These are phyloP conservation scores for Spilogale gracilis DNA, from an alignment of 2,113 vertebrate species.

Conservation along the genomic window DNA sequence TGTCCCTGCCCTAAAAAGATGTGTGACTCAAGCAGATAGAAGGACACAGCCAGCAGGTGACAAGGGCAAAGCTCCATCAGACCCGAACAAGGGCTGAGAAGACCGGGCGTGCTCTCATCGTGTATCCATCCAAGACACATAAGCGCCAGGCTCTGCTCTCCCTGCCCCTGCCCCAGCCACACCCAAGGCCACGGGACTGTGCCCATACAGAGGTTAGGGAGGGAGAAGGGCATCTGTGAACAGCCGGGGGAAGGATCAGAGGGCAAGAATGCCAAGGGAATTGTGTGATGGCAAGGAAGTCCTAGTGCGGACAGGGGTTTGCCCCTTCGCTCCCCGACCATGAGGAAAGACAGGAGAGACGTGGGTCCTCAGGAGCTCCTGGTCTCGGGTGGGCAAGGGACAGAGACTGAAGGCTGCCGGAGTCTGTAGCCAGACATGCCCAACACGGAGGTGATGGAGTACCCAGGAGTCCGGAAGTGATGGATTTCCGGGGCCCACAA, in stretches of 20 bases:
- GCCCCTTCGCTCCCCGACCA: not conserved
- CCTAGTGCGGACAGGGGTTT: accelerated
- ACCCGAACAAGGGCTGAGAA: not conserved
- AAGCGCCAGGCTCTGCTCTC: not conserved
- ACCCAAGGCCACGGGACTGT: not conserved
- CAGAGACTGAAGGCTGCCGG: not conserved
- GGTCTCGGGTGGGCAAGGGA: not conserved
- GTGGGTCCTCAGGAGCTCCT: not conserved
- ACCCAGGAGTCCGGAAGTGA: not conserved
- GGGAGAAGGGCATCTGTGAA: not conserved
- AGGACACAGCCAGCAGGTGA: not conserved
- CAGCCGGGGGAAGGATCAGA: too few species aligned
- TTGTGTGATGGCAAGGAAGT: not conserved
- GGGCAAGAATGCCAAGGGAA: not conserved
- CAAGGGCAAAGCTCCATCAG: not conserved
- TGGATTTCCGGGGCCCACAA: not conserved
- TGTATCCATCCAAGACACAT: not conserved
- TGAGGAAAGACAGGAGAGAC: not conserved
- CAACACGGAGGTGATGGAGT: not conserved
- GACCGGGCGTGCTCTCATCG: not conserved
- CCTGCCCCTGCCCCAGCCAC: not conserved
- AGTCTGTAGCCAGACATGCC: not conserved
- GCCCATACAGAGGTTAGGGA: not conserved
- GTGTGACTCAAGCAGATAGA: not conserved
- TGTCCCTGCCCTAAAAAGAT: not conserved